Base-by-base conservation (phyloP, 2,797 vertebrate genomes). In the Fringilla coelebs region DNA sequence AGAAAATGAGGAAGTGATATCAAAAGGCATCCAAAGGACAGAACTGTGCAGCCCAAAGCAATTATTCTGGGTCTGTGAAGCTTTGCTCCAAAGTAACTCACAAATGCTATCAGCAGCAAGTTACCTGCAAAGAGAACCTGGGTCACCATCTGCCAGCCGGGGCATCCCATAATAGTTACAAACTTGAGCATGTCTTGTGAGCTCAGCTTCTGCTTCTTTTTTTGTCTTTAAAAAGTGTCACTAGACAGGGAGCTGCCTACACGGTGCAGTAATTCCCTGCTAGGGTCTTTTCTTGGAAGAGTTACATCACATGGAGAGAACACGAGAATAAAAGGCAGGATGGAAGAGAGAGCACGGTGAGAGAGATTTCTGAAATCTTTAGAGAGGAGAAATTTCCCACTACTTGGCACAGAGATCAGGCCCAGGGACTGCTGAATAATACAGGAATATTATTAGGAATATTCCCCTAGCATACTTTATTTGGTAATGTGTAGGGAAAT, bases 61-160 rank as follows among this genome's bases (percentile, higher is more conserved):
- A 99, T 99, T 89, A 99, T 98, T 97, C 98, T 98, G 38, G 98
- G 98, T 61, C 99, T 98, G 81, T 99, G 98, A 86, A 99, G 96
- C 87, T 98, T 99, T 81, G 98, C 98, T 88, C 99, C 98, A 45
- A 99, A 98, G 95, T 99, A 99, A 92, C 99, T 99, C 93, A 99
- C 98, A 81, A 99, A 98, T 28, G 98, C 98, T 62, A 99, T 99
- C 93, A 99, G 97, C 94, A 99, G 85, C 93, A 99, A 95, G 96
- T 99, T 99, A 49, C 98, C 98, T 99, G 89, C 46, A 93, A 74
- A 81, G 90, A 87, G 52, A 93, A 77, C n/a, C 15, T 78, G 7
- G 17, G 31, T 93, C 29, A 45, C 17, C 29, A 21, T 18, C 68
- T 24, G 68, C 43, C 81, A 51, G 58, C 7, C 54, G 78, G 75